Base-by-base conservation (phyloP, 2,888 invertebrate species). In the Drosophila vallismaia region DNA sequence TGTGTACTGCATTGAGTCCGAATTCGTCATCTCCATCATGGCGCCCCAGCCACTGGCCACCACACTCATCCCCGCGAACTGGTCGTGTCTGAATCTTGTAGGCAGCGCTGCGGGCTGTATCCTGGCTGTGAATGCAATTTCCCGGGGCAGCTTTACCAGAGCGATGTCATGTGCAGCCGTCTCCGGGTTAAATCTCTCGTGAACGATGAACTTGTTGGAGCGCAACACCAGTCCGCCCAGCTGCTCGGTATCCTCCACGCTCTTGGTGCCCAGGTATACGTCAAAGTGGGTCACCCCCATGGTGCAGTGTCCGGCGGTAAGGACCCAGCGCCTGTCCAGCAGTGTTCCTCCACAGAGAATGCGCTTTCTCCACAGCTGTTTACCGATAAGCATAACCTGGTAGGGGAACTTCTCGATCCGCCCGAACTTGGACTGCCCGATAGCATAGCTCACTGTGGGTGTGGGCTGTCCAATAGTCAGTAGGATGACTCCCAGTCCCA, bases 41-140 rank as follows among this genome's bases (percentile, higher is more conserved):
- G 89, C 86, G 19, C 92, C 92, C 91, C 91, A 92, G 3, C 92
- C 92, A 14, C 88, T 91, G 56, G 91, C 91, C 29, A 91, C 89
- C 10, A 89, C 92, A 31, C 80, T 84, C 24, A 70, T 66, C 4
- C 89, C 90, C 9, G 77, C 85, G 38, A 89, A 89, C 29, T 77
- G 76, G 1, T 89, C 85, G 1, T 60, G 38, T 0, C 72, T 53
- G 31, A 72, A 64, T 4, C 54, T 48, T 19, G 67, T 58, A 0
- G 92, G 90, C 74, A 92, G 70, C 2, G 56, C 58, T 0, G 91
- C 91, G 4, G 92, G 90, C 33, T 89, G 89, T 44, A 92, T 91
- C 59, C 85, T 86, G 1, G 86, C 29, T 0, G 89, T 89, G 48
- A 89, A 91, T 3, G 49, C 33, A 0, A 92, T 79, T 44, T 82